Evolutionary conservation across 2,113 vertebrate genomes (phyloP).

Genomic region (Stercorarius parasiticus): DNA sequence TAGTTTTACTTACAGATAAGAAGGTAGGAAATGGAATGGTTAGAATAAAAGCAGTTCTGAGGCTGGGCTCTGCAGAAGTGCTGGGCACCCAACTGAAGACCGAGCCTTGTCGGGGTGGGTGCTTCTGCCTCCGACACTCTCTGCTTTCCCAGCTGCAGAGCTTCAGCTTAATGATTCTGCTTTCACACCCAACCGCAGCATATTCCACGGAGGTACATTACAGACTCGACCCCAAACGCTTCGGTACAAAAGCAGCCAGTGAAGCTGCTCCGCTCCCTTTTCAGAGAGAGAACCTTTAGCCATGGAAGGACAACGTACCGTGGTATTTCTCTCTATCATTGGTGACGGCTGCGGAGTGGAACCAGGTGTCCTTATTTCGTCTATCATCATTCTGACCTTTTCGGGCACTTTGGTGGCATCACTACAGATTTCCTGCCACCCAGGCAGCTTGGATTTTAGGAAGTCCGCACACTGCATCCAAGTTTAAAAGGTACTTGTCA

Average conservation of each 20-base stretch:
- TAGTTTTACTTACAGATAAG: neutral
- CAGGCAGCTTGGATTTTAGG: slow-evolving; percentile 82
- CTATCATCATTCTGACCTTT: slow-evolving; percentile 85
- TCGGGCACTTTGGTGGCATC: slow-evolving; percentile 91
- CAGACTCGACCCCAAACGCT: neutral
- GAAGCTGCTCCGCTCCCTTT: neutral
- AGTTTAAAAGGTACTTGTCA: neutral
- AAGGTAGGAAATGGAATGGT: neutral
- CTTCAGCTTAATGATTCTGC: neutral
- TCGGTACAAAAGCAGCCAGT: neutral
- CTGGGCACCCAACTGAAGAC: neutral
- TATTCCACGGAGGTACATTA: neutral
- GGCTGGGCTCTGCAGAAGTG: neutral
- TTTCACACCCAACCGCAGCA: neutral
- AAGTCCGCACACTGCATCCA: slow-evolving; percentile 85
- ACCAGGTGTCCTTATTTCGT: slow-evolving; percentile 76
- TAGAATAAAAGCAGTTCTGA: neutral
- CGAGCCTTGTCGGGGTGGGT: neutral
- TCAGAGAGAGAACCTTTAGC: neutral
- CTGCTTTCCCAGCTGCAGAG: neutral
- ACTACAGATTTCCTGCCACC: slow-evolving; percentile 90
- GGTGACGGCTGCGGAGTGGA: slow-evolving; percentile 83
- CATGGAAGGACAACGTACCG: slow-evolving; percentile 62
- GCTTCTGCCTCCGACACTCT: neutral
- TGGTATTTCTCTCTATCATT: slow-evolving; percentile 69